Percentiles rank a stretch among this genome's conserved stretches.
phyloP scores from a whole-genome alignment of 2,888 invertebrate species.

The Lepetodrilus schrolli region DNA sequence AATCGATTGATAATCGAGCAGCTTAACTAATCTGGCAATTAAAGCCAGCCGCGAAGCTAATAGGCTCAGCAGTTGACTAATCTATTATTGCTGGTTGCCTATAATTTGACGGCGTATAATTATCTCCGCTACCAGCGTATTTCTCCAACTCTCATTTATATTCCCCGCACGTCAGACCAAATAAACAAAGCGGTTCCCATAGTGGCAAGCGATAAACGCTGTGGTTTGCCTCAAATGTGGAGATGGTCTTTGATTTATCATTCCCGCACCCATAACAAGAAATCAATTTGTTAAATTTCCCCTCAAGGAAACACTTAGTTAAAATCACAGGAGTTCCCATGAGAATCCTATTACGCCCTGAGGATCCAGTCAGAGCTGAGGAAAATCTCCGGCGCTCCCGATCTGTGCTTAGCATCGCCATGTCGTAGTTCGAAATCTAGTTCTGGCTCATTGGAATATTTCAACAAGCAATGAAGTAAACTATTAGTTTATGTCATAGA shows the following conservation, averaged over 20 bases:
- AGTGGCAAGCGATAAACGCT: not conserved
- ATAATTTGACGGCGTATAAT: conserved; percentile 17
- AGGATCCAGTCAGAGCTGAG: no score
- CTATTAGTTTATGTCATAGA: no score
- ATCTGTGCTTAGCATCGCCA: no score
- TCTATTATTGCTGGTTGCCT: conserved; percentile 21
- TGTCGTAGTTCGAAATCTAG: no score
- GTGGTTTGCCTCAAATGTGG: conserved; percentile 16
- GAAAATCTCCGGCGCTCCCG: no score
- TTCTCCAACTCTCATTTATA: conserved; percentile 3
- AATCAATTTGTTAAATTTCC: conserved; percentile 12
- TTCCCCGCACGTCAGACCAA: not conserved
- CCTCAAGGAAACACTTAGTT: conserved; percentile 12
- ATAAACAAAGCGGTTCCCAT: not conserved
- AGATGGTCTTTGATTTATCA: conserved; percentile 2
- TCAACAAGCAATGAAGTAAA: no score
- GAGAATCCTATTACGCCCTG: not conserved
- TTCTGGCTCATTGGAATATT: no score
- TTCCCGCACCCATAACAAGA: not conserved
- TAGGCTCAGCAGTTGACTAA: conserved; percentile 20
- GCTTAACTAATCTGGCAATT: conserved; percentile 29
- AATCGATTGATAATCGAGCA: conserved; percentile 25
- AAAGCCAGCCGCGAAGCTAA: not conserved
- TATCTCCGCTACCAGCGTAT: conserved; percentile 5
- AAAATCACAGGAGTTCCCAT: not conserved